Percentiles rank a stretch among this genome's conserved stretches.
phyloP scores from a whole-genome alignment of 2,888 invertebrate species.

The Hypsopygia costalis region DNA sequence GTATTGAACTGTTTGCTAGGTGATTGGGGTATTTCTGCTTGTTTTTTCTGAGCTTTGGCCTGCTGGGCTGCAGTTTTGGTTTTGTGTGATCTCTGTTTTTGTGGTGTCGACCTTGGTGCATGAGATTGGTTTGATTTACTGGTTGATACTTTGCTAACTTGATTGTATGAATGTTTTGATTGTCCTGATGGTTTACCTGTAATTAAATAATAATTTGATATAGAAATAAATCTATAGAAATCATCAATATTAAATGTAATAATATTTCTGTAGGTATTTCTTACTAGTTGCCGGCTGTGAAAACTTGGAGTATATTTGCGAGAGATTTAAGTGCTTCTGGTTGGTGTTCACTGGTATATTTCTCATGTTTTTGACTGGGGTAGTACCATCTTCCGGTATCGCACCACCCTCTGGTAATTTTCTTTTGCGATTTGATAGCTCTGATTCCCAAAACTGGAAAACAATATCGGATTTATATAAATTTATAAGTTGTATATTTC shows the following conservation, averaged over 20 bases:
- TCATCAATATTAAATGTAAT: no score
- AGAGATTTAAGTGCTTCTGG: slow-evolving; percentile 72
- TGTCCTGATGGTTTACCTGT: slow-evolving; percentile 72
- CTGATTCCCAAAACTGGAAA: slow-evolving; percentile 68
- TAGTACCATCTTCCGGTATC: slow-evolving; percentile 46
- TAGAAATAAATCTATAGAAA: no score
- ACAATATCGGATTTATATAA: slow-evolving; percentile 5
- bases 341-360: slow-evolving; percentile 65
- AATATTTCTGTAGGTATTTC: no score
- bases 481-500: background rate
- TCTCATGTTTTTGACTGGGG: slow-evolving; percentile 64
- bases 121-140: slow-evolving; percentile 68
- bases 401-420: slow-evolving; percentile 58
- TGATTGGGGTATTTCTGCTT: slow-evolving; percentile 45
- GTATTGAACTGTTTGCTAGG: slow-evolving; percentile 53
- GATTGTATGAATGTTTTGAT: slow-evolving; percentile 75
- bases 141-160: slow-evolving; percentile 76
- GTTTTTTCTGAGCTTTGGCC: slow-evolving; percentile 50
- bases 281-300: slow-evolving; percentile 69
- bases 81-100: slow-evolving; percentile 54
- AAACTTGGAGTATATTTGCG: slow-evolving; percentile 72
- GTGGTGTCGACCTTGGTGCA: slow-evolving; percentile 40
- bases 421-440: slow-evolving; percentile 64
- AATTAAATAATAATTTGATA: slow-evolving; percentile 13
- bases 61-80: slow-evolving; percentile 27